Conservation (phyloP, 53 echinoderm and acorn worm genomes). For the Arbacia lixula region DNA sequence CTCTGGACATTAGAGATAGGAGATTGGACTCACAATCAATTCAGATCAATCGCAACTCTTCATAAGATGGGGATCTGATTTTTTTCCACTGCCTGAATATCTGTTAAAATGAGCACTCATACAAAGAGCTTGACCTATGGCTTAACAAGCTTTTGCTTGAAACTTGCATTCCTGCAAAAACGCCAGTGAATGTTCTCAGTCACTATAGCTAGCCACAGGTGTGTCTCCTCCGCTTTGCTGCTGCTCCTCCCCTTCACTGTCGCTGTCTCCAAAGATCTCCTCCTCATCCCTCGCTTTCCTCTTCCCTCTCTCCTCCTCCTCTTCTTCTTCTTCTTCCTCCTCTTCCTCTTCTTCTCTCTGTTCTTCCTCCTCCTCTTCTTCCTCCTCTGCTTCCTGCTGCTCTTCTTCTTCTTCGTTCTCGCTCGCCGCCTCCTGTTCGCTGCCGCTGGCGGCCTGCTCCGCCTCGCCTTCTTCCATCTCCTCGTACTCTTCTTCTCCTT, state of each 20-base stretch:
- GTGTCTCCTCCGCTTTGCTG: slow-evolving; percentile 80
- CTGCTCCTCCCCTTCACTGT: slow-evolving; percentile 59
- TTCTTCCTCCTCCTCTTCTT: slow-evolving; percentile 51
- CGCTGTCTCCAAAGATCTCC: slow-evolving; percentile 47
- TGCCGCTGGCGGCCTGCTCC: slow-evolving; percentile 47
- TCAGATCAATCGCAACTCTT: too few species aligned
- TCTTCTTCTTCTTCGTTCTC: slow-evolving; percentile 56
- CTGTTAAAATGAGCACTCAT: too few species aligned
- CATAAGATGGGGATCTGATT: too few species aligned
- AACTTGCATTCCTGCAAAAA: not conserved
- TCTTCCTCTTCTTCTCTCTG: slow-evolving; percentile 40
- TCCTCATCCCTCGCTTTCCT: slow-evolving; percentile 56
- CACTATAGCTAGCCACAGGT: slow-evolving; percentile 59
- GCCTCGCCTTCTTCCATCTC: slow-evolving; percentile 59
- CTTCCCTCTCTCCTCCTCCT: slow-evolving; percentile 61
- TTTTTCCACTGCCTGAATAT: too few species aligned
- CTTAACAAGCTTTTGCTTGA: not conserved
- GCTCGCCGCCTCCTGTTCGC: slow-evolving; percentile 48
- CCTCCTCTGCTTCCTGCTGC: slow-evolving; percentile 54
- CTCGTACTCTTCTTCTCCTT: slow-evolving; percentile 16
- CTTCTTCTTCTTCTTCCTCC: slow-evolving; percentile 63
- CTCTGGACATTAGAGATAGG: too few species aligned
- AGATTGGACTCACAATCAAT: too few species aligned
- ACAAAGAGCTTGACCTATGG: too few species aligned
- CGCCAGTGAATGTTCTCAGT: not conserved